These are phyloP conservation scores for Cosmia pyralina DNA, from an alignment of 2,888 invertebrate genomes.

Conservation along the genomic window DNA sequence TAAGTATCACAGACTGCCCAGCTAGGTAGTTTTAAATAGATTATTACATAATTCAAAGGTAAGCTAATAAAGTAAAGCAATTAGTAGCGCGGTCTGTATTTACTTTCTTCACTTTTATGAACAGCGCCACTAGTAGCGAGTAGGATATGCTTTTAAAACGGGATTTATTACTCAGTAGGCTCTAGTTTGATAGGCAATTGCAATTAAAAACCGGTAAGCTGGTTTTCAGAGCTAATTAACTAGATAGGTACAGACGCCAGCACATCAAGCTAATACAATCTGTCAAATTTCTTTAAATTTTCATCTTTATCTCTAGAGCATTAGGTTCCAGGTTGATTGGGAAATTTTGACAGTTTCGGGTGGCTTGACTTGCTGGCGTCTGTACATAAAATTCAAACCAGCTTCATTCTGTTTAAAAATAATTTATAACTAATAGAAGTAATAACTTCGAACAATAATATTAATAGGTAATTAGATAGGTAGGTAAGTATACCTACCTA, in stretches of 20 bases:
- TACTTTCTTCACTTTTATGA: neutral
- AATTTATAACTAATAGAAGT: neutral
- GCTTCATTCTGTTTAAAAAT: slow-evolving; percentile 1
- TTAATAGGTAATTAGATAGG: no score
- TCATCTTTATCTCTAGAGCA: no score
- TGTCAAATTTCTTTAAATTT: no score
- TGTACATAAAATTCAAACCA: slow-evolving; percentile 10
- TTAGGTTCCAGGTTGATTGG: no score
- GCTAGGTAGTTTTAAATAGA: slow-evolving; percentile 8
- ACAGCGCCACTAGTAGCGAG: slow-evolving; percentile 49
- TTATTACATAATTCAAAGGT: neutral
- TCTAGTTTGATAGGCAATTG: slow-evolving; percentile 6
- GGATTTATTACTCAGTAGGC: neutral
- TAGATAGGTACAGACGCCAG: no score
- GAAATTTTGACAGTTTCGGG: no score
- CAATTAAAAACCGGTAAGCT: slow-evolving; percentile 7
- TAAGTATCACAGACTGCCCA: neutral
- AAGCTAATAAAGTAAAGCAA: neutral
- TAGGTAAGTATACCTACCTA: no score
- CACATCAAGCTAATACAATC: no score
- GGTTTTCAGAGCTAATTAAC: neutral
- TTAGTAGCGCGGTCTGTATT: neutral
- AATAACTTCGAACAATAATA: no score
- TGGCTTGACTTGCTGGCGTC: no score
- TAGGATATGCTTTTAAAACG: slow-evolving; percentile 13